Evolutionary conservation across 2,113 vertebrate species (phyloP).

Genomic region (Microcebus murinus): DNA sequence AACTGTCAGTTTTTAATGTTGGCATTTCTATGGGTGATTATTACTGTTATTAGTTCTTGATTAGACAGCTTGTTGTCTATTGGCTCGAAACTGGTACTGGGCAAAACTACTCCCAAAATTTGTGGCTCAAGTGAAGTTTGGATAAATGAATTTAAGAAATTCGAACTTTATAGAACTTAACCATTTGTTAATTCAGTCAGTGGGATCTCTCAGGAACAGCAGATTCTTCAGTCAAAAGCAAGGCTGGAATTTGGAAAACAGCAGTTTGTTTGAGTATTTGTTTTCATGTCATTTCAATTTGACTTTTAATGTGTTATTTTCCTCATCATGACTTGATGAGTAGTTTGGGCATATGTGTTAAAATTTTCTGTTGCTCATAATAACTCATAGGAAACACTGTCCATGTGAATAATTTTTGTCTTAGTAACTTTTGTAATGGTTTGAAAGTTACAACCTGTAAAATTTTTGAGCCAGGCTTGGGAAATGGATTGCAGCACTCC

Average conservation of each 20-base stretch:
- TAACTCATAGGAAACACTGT: not conserved
- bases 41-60: conserved; percentile 44
- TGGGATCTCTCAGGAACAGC: not conserved
- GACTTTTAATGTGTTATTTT: not conserved
- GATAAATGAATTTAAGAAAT: not conserved
- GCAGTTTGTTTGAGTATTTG: not conserved
- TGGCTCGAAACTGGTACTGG: not conserved
- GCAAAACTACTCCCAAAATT: not conserved
- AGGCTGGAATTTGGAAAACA: not conserved
- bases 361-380: not conserved
- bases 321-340: not conserved
- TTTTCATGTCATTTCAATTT: not conserved
- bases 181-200: not conserved
- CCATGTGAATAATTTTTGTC: not conserved
- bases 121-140: not conserved
- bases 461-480: not conserved
- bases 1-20: conserved; percentile 54
- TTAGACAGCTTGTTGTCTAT: conserved; percentile 22
- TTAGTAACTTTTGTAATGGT: not conserved
- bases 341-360: not conserved
- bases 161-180: not conserved
- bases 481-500: not conserved
- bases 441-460: not conserved
- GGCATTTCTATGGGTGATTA: conserved; percentile 47
- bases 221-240: not conserved